Base-by-base conservation (phyloP, 2,797 vertebrate species). In the Lagocephalus sceleratus region DNA sequence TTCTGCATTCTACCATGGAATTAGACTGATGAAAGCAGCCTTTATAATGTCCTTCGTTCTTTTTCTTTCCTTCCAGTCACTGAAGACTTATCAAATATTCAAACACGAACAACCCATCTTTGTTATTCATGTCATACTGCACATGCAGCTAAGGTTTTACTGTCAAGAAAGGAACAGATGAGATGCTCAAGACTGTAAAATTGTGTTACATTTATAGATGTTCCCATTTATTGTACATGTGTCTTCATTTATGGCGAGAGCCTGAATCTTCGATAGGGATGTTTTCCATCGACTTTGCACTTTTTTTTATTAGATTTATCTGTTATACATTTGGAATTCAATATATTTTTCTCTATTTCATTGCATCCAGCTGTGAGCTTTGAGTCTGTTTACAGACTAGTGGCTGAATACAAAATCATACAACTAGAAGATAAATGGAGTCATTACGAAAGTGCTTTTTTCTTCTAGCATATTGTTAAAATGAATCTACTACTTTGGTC, bases 1-100 rank as follows among this genome's bases (percentile, higher is more conserved):
- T 4, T 12, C 11, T 35, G 32, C 72, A 57, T 78, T 80, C 77
- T 51, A 73, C 63, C 71, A 82, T 82, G 78, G 74, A 82, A 84
- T 81, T 71, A 75, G 35, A 57, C 19, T 57, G 54, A 71, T 57
- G 53, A 68, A 55, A 71, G 57, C 5, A 32, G 51, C 22, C 6
- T 2, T 23, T 22, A 12, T 35, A 23, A 50, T 20, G 26, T 19
- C 53, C 51, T 26, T 12, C 14, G 3, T 12, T 35, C 32, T 41
- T 35, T 21, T 63, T 48, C 25, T 19, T 5, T 35, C 29, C 32
- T 19, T 14, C 4, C 47, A 19, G 41, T 56, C 50, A 44, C 29
- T 11, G 5, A 51, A 41, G 21, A 47, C 59, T 40, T 20, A 60
- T 53, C 40, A 20, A 23, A 52, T 49, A 57, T 51, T 15, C 12